Evolutionary conservation across 2,113 vertebrate species (phyloP).

Genomic region (Notothenia coriiceps): DNA sequence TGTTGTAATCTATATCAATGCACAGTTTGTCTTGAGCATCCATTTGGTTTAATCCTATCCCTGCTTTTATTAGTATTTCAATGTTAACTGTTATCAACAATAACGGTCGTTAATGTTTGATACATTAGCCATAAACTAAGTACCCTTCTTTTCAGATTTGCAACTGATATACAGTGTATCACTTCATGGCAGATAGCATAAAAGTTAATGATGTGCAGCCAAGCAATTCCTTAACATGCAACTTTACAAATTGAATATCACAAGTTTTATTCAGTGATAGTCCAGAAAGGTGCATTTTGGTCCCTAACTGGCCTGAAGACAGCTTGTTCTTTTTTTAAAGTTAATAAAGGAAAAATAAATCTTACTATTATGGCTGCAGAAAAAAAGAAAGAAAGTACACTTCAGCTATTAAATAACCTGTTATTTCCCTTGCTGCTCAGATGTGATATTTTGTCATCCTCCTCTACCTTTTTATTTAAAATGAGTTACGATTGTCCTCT

Average conservation of each 20-base stretch:
- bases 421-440: neutral
- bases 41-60: no score
- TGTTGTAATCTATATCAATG: no score
- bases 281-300: neutral
- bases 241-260: neutral
- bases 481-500: slow-evolving; percentile 20
- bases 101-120: no score
- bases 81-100: no score
- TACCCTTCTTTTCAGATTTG: neutral
- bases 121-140: neutral
- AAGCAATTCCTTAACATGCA: neutral
- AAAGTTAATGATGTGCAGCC: neutral
- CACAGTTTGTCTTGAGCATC: no score
- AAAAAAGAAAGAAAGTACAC: neutral
- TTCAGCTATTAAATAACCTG: neutral
- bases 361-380: neutral
- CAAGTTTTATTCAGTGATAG: neutral
- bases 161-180: neutral
- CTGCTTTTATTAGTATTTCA: no score
- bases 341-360: no score
- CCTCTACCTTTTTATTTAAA: slow-evolving; percentile 27
- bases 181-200: neutral
- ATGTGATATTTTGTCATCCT: slow-evolving; percentile 28
- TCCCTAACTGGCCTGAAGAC: neutral
- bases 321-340: neutral